Conservation (phyloP, 2,113 vertebrate genomes). For the Antennarius striatus region DNA sequence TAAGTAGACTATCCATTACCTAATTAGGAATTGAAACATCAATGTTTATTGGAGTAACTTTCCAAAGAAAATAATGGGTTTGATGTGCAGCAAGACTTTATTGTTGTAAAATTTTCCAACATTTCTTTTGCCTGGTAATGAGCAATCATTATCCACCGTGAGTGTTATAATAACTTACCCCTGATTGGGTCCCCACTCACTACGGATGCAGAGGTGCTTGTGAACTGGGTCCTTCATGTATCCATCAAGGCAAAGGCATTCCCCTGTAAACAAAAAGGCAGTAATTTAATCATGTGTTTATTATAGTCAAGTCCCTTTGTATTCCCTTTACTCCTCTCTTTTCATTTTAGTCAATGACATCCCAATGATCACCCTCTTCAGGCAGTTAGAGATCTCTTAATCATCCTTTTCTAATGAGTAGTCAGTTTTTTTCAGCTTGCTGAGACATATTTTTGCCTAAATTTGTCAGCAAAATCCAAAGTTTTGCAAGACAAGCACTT, state of each 20-base stretch:
- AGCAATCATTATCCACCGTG: conserved; percentile 21
- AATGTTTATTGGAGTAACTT: neutral
- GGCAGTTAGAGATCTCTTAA: conserved; percentile 22
- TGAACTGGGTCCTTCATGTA: conserved; percentile 98
- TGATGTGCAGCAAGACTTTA: conserved; percentile 11
- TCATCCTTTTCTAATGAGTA: conserved; percentile 37
- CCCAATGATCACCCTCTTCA: conserved; percentile 26
- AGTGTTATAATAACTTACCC: conserved; percentile 85
- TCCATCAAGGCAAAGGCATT: conserved; percentile 94
- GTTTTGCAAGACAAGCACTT: conserved; percentile 14
- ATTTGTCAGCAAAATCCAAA: conserved; percentile 5
- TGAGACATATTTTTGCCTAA: conserved; percentile 1
- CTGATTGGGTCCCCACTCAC: conserved; percentile 97
- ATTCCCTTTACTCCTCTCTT: conserved; percentile 28
- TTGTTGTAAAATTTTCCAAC: conserved; percentile 4
- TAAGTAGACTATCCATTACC: no score
- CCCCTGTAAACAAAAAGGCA: conserved; percentile 79
- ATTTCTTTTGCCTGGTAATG: conserved; percentile 21
- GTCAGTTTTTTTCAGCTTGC: conserved; percentile 1
- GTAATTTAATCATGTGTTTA: conserved; percentile 36
- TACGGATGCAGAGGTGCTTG: conserved; percentile 97
- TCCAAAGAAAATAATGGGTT: neutral
- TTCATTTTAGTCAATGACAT: conserved; percentile 24
- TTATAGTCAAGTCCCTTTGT: conserved; percentile 31
- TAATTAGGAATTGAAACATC: neutral